Base-by-base conservation (phyloP, 2,797 vertebrate genomes). In the Lagothrix lagotricha region DNA sequence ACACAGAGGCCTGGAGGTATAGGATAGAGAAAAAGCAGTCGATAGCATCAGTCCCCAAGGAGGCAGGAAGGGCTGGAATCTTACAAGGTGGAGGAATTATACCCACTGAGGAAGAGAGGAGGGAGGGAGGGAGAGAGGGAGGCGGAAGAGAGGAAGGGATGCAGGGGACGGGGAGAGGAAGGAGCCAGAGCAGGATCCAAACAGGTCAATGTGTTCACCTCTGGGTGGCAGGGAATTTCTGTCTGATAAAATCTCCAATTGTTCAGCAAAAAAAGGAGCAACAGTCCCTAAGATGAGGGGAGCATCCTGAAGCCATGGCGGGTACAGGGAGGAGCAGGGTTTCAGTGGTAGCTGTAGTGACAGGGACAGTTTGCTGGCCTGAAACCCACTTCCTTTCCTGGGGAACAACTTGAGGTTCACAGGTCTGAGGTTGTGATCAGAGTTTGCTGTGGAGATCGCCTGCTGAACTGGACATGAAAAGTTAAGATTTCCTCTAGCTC, bases 31-130 rank as follows among this genome's bases (percentile, higher is more conserved):
- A 82, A 61, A 11, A 7, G 44, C 14, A 33, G 44, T 19, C 0
- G 0, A 5, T n/a, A 57, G 64, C 19, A 2, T 70, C n/a, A 33
- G 26, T 20, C 10, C 41, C 19, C 85, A 20, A 46, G 22, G 9
- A 77, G 11, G 10, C 33, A 52, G 26, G 77, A 82, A 58, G 33
- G 20, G 36, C 13, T 33, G 10, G 77, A 58, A 84, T 14, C 36
- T 11, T 57, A 48, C 24, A 72, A 2, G 8, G 22, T 3, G 0
- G 50, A 75, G 4, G 20, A 5, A 20, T 4, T 20, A 8, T n/a
- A 7, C 54, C 17, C 72, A 41, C 30, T 46, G 48, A 92, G 12
- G 36, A 61, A 82, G 36, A 39, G 33, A 30, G 36, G 73, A 7
- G 30, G 14, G 22, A 39, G 33, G 28, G 7, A 26, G 5, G 28